Conservation (phyloP, 1,140 invertebrate species). For the Phymastichus coffea region DNA sequence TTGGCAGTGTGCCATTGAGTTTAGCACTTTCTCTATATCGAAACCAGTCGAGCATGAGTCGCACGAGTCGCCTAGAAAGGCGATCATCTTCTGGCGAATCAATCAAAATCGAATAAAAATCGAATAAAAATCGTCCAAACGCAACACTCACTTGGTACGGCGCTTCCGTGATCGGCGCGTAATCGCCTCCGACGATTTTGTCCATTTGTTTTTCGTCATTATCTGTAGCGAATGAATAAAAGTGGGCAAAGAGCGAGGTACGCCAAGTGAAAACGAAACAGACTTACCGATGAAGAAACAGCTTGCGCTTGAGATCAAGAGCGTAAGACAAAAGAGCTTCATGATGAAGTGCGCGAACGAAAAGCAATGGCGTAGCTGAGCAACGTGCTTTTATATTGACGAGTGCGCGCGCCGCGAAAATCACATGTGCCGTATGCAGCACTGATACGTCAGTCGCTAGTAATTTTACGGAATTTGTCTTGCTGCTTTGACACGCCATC, state of each 20-base stretch:
- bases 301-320: conserved; percentile 1
- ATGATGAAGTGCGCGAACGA: conserved; percentile 11
- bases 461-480: conserved; percentile 5
- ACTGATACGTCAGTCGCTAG: conserved; percentile 5
- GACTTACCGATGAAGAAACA: conserved; percentile 16
- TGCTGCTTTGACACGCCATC: not conserved
- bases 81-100: too few relatives aligned
- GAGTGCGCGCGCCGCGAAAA: too few relatives aligned
- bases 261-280: not conserved
- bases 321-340: conserved; percentile 9
- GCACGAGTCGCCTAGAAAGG: too few relatives aligned
- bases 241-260: not conserved
- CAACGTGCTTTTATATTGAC: conserved; percentile 14
- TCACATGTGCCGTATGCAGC: not conserved
- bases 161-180: conserved; percentile 3
- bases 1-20: too few relatives aligned
- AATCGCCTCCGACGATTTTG: conserved; percentile 22
- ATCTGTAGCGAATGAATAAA: not conserved
- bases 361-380: not conserved
- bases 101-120: too few relatives aligned
- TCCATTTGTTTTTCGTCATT: not conserved
- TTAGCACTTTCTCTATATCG: too few relatives aligned
- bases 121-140: not conserved
- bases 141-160: conserved; percentile 25
- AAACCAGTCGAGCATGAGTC: too few relatives aligned